Base-by-base conservation (phyloP, 2,797 vertebrate species). In the Chaenodraco wilsoni region DNA sequence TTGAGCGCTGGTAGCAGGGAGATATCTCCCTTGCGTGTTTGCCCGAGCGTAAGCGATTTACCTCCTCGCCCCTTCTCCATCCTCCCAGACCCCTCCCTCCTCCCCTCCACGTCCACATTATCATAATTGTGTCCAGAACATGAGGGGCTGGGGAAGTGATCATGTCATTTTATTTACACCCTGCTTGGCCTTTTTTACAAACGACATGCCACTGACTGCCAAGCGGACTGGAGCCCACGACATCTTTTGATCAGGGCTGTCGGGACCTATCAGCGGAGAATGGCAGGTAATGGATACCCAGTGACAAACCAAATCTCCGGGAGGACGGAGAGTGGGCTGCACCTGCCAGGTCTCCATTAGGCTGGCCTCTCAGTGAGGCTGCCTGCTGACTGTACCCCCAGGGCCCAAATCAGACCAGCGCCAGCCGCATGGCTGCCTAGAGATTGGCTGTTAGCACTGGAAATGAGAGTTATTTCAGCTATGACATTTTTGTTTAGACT, bases 91-190 rank as follows among this genome's bases (percentile, higher is more conserved):
- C 83, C 85, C 78, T 81, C 86, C 81, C 62, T 72, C 74, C 62
- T 72, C 74, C 72, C 72, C 69, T 82, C 81, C 85, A 78, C 78
- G 21, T 87, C 93, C 93, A 93, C 96, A 97, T 98, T 98, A 98
- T 97, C 96, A 98, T 98, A 98, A 99, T 99, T 99, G 98, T 97
- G 96, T 98, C 96, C 94, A 95, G 96, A 96, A 99, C 97, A 98
- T 98, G 97, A 98, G 97, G 94, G 96, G 96, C 96, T 94, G 92
- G 96, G 96, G 96, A 99, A 99, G 97, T 98, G 98, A 99, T 99
- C 97, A 98, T 99, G 97, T 98, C 98, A 97, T 98, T 97, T 99
- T 99, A 98, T 98, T 99, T 99, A 98, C 96, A 98, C 97, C 96
- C 93, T 94, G 97, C 96, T 96, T 97, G 96, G 92, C 96, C 96